A percentile compares a stretch with the other conserved stretches of the same genome.
phyloP scores from a whole-genome alignment of 2,797 vertebrate species.

The Synaphobranchus kaupii region DNA sequence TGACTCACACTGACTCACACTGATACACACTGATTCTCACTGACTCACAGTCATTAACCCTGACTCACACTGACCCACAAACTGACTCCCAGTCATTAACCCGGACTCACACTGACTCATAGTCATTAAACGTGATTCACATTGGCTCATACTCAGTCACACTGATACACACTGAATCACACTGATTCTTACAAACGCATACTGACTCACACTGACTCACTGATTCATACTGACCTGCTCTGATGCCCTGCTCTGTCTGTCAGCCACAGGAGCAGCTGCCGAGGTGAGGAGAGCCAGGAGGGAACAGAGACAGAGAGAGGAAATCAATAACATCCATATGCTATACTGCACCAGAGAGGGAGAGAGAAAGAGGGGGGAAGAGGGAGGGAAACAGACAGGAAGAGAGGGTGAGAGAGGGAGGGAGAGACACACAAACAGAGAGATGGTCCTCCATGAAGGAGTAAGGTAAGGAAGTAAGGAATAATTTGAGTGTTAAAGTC shows the following conservation, averaged over 20 bases:
- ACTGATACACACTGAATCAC: conserved; percentile 16
- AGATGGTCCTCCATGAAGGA: neutral
- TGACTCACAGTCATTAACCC: neutral
- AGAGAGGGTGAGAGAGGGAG: neutral
- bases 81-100: neutral
- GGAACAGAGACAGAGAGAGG: conserved; percentile 24
- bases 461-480: neutral
- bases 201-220: neutral
- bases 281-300: conserved; percentile 39
- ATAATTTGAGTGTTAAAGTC: neutral
- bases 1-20: neutral
- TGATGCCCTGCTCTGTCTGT: conserved; percentile 15
- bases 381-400: conserved; percentile 5
- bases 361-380: neutral
- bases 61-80: conserved; percentile 18
- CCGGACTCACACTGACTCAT: neutral
- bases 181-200: neutral
- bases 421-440: conserved; percentile 9
- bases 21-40: neutral
- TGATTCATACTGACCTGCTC: conserved; percentile 1
- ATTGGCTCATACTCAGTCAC: conserved; percentile 1
- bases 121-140: neutral
- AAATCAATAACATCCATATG: conserved; percentile 53
- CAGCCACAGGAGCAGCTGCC: conserved; percentile 16
- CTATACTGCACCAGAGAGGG: conserved; percentile 48